Evolutionary conservation across 1,140 invertebrate species (phyloP).

Genomic region (Teleopsis dalmanni): DNA sequence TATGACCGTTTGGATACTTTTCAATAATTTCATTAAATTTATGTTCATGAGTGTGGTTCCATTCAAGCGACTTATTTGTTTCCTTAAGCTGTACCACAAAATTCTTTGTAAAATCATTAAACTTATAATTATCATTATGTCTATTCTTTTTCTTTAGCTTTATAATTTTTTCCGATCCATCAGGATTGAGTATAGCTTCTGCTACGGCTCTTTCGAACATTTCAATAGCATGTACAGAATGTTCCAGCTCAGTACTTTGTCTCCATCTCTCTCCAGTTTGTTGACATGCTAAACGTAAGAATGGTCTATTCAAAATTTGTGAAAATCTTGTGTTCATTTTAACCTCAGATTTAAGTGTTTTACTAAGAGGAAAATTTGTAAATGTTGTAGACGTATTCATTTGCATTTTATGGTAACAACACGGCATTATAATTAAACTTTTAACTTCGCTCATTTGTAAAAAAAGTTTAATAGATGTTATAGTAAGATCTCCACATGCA

Average conservation of each 20-base stretch:
- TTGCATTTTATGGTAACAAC: slow-evolving; percentile 76
- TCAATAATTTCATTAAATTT: slow-evolving; percentile 15
- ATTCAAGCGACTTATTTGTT: no score
- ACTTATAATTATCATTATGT: not conserved
- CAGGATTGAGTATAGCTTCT: slow-evolving; percentile 15
- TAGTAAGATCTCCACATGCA: slow-evolving; percentile 75
- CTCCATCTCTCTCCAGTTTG: slow-evolving; percentile 27
- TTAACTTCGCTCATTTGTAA: slow-evolving; percentile 51
- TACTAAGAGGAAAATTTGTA: slow-evolving; percentile 58
- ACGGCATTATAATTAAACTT: slow-evolving; percentile 66
- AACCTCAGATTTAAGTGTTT: slow-evolving; percentile 12
- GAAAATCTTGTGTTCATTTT: not conserved
- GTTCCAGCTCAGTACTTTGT: slow-evolving; percentile 4
- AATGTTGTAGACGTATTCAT: slow-evolving; percentile 27
- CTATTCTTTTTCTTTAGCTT: slow-evolving; percentile 9
- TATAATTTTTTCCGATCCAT: slow-evolving; percentile 15
- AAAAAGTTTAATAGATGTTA: slow-evolving; percentile 66
- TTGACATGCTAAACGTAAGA: slow-evolving; percentile 57
- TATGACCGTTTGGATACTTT: slow-evolving; percentile 14
- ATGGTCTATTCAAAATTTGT: slow-evolving; percentile 50
- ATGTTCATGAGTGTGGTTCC: slow-evolving; percentile 16
- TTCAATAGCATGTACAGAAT: slow-evolving; percentile 21
- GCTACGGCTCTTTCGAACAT: slow-evolving; percentile 31
- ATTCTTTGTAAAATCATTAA: slow-evolving; percentile 5
- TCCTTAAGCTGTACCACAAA: no score